phyloP scores from a whole-genome alignment of 2,113 vertebrate species.

The Brienomyrus longianalis region DNA sequence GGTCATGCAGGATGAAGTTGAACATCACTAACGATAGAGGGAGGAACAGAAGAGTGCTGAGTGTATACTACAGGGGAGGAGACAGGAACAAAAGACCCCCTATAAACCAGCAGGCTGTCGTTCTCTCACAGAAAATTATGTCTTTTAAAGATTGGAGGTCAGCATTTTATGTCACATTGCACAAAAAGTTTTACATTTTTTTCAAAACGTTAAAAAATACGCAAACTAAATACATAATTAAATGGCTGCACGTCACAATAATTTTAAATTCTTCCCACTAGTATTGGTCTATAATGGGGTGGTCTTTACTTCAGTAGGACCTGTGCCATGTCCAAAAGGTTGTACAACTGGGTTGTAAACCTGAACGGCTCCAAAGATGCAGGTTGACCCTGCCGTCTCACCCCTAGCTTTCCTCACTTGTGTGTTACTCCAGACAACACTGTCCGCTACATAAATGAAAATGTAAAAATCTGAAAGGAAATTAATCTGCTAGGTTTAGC shows the following conservation, averaged over 20 bases:
- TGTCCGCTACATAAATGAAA: neutral
- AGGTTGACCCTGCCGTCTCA: neutral
- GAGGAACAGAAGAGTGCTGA: neutral
- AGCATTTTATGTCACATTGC: neutral
- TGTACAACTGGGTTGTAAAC: neutral
- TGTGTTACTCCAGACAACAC: neutral
- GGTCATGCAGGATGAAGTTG: conserved; percentile 89
- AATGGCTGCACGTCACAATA: neutral
- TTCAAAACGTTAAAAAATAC: neutral
- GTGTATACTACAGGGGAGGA: neutral
- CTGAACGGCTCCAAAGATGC: neutral
- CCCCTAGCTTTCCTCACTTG: neutral
- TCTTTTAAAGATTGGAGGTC: neutral
- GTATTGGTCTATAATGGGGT: neutral
- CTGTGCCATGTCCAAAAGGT: neutral
- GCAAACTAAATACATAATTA: neutral
- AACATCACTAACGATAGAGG: conserved; percentile 72
- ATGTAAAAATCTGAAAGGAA: neutral
- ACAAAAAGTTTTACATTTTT: neutral
- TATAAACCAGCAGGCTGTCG: neutral
- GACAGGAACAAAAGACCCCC: neutral
- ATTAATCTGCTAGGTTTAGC: neutral
- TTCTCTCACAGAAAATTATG: neutral
- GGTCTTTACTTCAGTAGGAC: neutral
- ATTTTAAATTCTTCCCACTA: neutral